Base-by-base conservation (phyloP, 2,888 invertebrate genomes). In the Drosophila subsilvestris region DNA sequence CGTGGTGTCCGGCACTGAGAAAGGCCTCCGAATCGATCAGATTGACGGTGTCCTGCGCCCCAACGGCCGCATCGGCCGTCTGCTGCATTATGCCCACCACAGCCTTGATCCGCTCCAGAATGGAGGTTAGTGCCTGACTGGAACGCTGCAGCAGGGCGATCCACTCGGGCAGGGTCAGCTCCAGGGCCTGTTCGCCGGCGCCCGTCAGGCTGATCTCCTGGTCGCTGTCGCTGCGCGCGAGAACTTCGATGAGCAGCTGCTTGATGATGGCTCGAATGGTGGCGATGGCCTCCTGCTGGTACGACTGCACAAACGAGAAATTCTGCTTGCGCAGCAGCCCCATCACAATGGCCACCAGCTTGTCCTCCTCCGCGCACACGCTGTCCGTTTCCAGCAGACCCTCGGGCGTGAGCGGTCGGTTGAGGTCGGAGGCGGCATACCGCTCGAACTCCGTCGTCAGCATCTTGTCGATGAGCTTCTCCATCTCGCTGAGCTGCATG, bases 381-480 rank as follows among this genome's bases (percentile, higher is more conserved):
- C 93, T 88, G 93, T 94, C 67, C 93, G 88, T 88, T 55, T 92
- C 90, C 3, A 79, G 68, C 0, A 84, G 75, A 3, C 74, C 86
- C 25, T 90, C 90, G 7, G 37, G 37, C 49, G 88, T 92, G 7
- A 95, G 93, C 10, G 98, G 97, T 84, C 98, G 93, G 93, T 98
- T 98, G 22, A 99, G 93, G 92, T 99, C 99, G 17, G 96, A 95
- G 4, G 98, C 97, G 57, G 98, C 95, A 91, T 98, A 97, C 80
- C 97, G 95, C 88, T 97, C 96, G 91, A 99, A 98, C 92, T 99
- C 99, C 60, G 97, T 97, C 72, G 96, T 96, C 80, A 99, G 94
- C 98, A 99, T 98, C 93, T 98, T 98, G 90, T 98, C 98, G 80
- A 99, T 99, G 20, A 99, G 94, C 89, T 97, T 95, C 88, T 98